Percentiles rank a stretch among this genome's conserved stretches.
Evolutionary conservation across 2,113 vertebrate genomes (phyloP).

Genomic region (Takifugu flavidus): DNA sequence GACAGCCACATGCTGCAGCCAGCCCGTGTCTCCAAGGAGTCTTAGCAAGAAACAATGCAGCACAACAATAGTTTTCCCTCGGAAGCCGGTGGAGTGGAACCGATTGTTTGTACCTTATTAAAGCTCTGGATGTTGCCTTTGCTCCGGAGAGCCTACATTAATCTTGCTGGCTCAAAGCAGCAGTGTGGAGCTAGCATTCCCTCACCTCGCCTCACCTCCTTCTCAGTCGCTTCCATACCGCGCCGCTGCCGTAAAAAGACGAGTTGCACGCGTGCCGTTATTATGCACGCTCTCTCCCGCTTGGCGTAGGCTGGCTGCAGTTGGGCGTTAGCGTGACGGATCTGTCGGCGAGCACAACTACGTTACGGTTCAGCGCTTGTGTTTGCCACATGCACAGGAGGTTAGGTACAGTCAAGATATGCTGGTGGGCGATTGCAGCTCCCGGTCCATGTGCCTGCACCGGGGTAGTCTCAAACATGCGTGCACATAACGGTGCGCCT

Average conservation of each 20-base stretch:
- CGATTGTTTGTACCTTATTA: slow-evolving; percentile 85
- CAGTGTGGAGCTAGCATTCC: slow-evolving; percentile 56
- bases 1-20: slow-evolving; percentile 64
- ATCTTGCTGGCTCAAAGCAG: slow-evolving; percentile 74
- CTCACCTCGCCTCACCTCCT: slow-evolving; percentile 51
- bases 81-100: slow-evolving; percentile 76
- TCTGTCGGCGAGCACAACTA: slow-evolving; percentile 32
- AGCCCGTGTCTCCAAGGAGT: slow-evolving; percentile 62
- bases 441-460: slow-evolving; percentile 6
- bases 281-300: slow-evolving; percentile 38
- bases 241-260: slow-evolving; percentile 52
- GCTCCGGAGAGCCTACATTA: slow-evolving; percentile 79
- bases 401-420: slow-evolving; percentile 19
- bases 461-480: slow-evolving; percentile 29
- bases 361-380: slow-evolving; percentile 29
- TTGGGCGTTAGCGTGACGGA: slow-evolving; percentile 28
- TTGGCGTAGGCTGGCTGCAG: slow-evolving; percentile 22
- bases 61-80: slow-evolving; percentile 79
- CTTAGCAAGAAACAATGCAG: slow-evolving; percentile 67
- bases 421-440: slow-evolving; percentile 19
- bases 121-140: slow-evolving; percentile 79
- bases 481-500: slow-evolving; percentile 30
- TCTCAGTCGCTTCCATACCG: slow-evolving; percentile 40
- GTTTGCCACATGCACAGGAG: slow-evolving; percentile 23
- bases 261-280: slow-evolving; percentile 38